These are phyloP conservation scores for Gasteruption jaculator DNA, from an alignment of 2,888 invertebrate genomes.

Conservation along the genomic window DNA sequence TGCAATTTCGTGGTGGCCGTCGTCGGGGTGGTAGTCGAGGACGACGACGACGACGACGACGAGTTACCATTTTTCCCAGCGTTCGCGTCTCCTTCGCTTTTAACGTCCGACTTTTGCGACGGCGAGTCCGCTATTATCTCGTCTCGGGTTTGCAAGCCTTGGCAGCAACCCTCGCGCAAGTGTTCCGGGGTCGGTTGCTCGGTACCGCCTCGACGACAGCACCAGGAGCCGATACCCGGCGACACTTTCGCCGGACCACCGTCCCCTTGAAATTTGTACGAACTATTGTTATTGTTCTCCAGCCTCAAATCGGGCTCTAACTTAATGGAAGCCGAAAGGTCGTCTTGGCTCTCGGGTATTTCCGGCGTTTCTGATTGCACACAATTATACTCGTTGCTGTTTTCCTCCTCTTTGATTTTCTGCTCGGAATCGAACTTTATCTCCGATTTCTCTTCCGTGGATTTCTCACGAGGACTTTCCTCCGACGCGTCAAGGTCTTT, in stretches of 20 bases:
- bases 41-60: constrained; percentile 51
- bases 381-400: constrained; percentile 29
- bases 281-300: constrained; percentile 26
- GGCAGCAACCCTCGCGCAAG: constrained; percentile 68
- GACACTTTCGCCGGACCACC: constrained; percentile 65
- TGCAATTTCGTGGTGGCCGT: constrained; percentile 60
- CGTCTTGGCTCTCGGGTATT: constrained; percentile 25
- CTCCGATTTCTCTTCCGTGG: constrained; percentile 14
- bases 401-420: constrained; percentile 39
- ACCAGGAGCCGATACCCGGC: constrained; percentile 65
- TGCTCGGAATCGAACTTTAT: constrained; percentile 30
- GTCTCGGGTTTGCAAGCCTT: constrained; percentile 68
- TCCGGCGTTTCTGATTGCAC: constrained; percentile 27
- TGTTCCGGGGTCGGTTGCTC: constrained; percentile 71
- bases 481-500: not conserved
- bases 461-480: constrained; percentile 12
- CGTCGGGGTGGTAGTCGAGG: constrained; percentile 47
- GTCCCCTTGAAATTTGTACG: constrained; percentile 60
- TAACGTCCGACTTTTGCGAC: constrained; percentile 42
- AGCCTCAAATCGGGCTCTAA: constrained; percentile 35
- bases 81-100: constrained; percentile 38
- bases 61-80: constrained; percentile 40
- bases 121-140: constrained; percentile 60
- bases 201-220: constrained; percentile 70
- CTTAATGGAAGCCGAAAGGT: constrained; percentile 31